Conservation (phyloP, 2,113 vertebrate species). For the Kryptolebias marmoratus region DNA sequence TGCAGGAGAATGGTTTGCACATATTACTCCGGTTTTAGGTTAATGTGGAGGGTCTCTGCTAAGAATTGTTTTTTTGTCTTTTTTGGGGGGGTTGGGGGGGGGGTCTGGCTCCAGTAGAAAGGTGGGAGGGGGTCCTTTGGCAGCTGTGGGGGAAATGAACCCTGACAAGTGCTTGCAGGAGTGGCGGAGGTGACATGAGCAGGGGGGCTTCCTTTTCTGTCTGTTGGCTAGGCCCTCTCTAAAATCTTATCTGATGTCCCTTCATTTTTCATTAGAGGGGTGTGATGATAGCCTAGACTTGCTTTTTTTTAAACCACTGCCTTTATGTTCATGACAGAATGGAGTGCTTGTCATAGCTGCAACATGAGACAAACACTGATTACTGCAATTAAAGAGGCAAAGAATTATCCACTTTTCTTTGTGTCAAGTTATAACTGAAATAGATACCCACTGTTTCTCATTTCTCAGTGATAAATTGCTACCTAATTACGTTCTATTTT, state of each 20-base stretch:
- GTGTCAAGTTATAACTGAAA: slow-evolving; percentile 35
- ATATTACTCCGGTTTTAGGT: slow-evolving; percentile 40
- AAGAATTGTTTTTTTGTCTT: slow-evolving; percentile 74
- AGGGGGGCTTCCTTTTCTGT: slow-evolving; percentile 70
- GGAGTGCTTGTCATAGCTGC: slow-evolving; percentile 47
- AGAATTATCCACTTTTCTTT: slow-evolving; percentile 24
- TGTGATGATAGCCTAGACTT: slow-evolving; percentile 52
- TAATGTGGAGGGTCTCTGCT: slow-evolving; percentile 25
- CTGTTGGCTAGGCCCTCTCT: slow-evolving; percentile 43
- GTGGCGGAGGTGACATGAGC: slow-evolving; percentile 68
- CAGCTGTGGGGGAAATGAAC: slow-evolving; percentile 76
- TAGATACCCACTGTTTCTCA: not conserved
- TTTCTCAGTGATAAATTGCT: slow-evolving; percentile 21
- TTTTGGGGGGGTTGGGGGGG: slow-evolving; percentile 18
- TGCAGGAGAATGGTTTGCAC: slow-evolving; percentile 54
- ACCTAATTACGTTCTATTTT: slow-evolving; percentile 24
- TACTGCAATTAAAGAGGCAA: slow-evolving; percentile 38
- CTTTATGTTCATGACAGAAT: slow-evolving; percentile 40
- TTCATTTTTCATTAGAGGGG: slow-evolving; percentile 75
- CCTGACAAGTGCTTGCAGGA: slow-evolving; percentile 65
- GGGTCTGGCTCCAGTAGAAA: slow-evolving; percentile 68
- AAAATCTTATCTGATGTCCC: slow-evolving; percentile 80
- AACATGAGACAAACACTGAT: slow-evolving; percentile 56
- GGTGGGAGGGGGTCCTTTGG: slow-evolving; percentile 63
- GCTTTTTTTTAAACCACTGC: slow-evolving; percentile 29